Conservation (phyloP, 2,113 vertebrate genomes). For the Melanotaenia duboulayi region DNA sequence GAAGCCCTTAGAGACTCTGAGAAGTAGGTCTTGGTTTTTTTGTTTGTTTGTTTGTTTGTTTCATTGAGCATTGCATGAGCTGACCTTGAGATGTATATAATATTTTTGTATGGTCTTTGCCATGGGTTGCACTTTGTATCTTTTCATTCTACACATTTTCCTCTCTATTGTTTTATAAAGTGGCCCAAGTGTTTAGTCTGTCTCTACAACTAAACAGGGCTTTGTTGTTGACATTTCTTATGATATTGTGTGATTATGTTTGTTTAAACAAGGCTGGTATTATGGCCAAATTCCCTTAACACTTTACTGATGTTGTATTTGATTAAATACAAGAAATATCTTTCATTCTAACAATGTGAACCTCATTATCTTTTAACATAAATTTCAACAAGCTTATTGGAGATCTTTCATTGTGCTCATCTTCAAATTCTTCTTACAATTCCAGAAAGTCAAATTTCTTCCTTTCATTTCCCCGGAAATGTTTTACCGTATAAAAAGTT, state of each 20-base stretch:
- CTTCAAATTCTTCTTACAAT: slow-evolving; percentile 12
- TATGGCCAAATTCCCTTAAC: neutral
- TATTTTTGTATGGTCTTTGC: too few species aligned
- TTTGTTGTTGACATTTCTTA: neutral
- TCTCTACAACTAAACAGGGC: neutral
- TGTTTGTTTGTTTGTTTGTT: too few species aligned
- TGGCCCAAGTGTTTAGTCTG: neutral
- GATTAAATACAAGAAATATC: too few species aligned
- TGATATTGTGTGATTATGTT: neutral
- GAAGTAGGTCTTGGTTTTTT: too few species aligned
- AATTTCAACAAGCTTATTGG: neutral
- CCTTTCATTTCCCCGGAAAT: neutral
- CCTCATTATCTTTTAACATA: slow-evolving; percentile 7
- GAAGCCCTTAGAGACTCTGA: too few species aligned
- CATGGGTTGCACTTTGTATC: too few species aligned
- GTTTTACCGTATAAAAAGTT: slow-evolving; percentile 21
- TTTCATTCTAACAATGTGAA: neutral
- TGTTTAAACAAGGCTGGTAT: neutral
- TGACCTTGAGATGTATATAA: too few species aligned
- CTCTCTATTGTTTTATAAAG: too few species aligned
- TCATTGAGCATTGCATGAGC: too few species aligned
- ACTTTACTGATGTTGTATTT: neutral
- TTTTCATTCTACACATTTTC: too few species aligned
- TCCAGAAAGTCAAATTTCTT: slow-evolving; percentile 13
- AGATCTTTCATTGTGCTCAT: neutral